phyloP scores from a whole-genome alignment of 2,888 invertebrate genomes.

The Eupithecia centaureata region DNA sequence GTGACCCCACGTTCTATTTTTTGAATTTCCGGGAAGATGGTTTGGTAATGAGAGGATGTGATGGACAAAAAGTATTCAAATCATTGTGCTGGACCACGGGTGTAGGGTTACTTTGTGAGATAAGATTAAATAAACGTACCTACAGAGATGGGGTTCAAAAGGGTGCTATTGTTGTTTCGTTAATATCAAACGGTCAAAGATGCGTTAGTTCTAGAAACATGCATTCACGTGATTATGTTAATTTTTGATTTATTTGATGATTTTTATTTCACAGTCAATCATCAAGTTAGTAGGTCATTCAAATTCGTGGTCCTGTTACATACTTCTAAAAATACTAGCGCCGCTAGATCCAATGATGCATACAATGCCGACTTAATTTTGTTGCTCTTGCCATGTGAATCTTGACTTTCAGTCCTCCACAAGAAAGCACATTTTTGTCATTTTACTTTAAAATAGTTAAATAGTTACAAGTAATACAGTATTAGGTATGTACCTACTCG shows the following conservation, averaged over 20 bases:
- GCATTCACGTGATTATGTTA: conserved; percentile 3
- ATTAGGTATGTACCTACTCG: no score
- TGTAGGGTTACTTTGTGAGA: conserved; percentile 54
- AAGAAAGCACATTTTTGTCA: no score
- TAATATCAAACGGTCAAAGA: conserved; percentile 37
- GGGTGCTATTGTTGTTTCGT: conserved; percentile 40
- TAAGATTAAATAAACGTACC: conserved; percentile 19
- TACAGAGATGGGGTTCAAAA: conserved; percentile 26
- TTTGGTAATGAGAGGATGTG: conserved; percentile 72
- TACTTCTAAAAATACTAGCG: not conserved
- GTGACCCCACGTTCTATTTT: conserved; percentile 74
- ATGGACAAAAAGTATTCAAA: conserved; percentile 64
- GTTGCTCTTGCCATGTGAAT: not conserved
- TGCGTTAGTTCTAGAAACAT: conserved; percentile 8
- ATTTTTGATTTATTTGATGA: conserved; percentile 12
- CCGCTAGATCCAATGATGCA: not conserved
- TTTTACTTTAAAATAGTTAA: no score
- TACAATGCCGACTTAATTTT: not conserved
- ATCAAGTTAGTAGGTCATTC: not conserved
- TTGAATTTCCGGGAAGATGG: conserved; percentile 81
- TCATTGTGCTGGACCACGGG: conserved; percentile 62
- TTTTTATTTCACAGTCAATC: not conserved
- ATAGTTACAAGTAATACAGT: not conserved
- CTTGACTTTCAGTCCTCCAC: no score
- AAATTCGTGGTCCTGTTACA: not conserved